Evolutionary conservation across 1,140 invertebrate species (phyloP).

Genomic region (Pantala flavescens): DNA sequence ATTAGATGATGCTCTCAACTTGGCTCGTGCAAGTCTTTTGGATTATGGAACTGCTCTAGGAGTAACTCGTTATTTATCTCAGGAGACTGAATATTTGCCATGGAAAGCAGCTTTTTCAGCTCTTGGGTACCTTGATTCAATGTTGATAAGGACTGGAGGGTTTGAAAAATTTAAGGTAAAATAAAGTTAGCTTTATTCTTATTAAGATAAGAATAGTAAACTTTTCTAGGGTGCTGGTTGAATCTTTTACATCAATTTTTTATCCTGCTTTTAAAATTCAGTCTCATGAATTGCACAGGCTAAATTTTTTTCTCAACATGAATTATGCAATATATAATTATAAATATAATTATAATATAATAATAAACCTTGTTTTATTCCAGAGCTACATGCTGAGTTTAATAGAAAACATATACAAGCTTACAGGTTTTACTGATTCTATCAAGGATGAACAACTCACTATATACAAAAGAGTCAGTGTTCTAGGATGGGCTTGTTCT

Average conservation of each 20-base stretch:
- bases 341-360: slow-evolving; percentile 12
- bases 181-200: slow-evolving; percentile 8
- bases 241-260: too few relatives aligned
- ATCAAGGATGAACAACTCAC: slow-evolving; percentile 50
- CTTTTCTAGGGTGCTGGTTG: too few relatives aligned
- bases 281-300: too few relatives aligned
- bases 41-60: slow-evolving; percentile 59
- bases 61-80: slow-evolving; percentile 56
- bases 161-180: slow-evolving; percentile 65
- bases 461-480: slow-evolving; percentile 55
- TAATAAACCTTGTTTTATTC: slow-evolving; percentile 24
- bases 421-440: slow-evolving; percentile 52
- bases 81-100: slow-evolving; percentile 65
- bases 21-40: slow-evolving; percentile 57
- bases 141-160: slow-evolving; percentile 57
- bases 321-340: background rate
- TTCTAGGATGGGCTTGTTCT: slow-evolving; percentile 56
- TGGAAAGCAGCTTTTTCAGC: slow-evolving; percentile 65
- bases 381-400: slow-evolving; percentile 56
- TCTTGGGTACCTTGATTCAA: slow-evolving; percentile 57
- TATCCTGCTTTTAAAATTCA: too few relatives aligned
- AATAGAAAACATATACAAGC: slow-evolving; percentile 49
- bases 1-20: slow-evolving; percentile 74
- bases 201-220: background rate
- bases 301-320: too few relatives aligned